A percentile compares a stretch with the other conserved stretches of the same genome.
Evolutionary conservation across 2,888 invertebrate species (phyloP).

Genomic region (Dione vanillae): DNA sequence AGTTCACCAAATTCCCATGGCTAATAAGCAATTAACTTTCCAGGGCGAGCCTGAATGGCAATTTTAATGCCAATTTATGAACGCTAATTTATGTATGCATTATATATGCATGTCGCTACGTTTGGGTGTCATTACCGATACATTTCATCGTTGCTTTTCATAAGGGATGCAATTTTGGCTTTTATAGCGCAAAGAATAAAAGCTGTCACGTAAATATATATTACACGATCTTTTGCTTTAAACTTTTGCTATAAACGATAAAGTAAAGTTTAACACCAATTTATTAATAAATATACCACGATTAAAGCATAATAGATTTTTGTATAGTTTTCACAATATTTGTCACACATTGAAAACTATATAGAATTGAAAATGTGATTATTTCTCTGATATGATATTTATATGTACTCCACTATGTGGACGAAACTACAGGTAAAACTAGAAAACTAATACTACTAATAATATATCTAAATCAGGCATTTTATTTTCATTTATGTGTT

Average conservation of each 20-base stretch:
- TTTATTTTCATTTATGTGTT: too few species aligned
- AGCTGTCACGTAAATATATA: constrained; percentile 7
- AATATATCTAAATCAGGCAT: too few species aligned
- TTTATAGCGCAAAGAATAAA: constrained; percentile 13
- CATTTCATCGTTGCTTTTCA: neutral
- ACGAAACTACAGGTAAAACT: too few species aligned
- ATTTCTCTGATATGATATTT: too few species aligned
- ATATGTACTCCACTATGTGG: too few species aligned
- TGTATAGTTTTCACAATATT: too few species aligned
- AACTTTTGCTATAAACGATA: constrained; percentile 25
- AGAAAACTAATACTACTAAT: too few species aligned
- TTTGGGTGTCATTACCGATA: constrained; percentile 31
- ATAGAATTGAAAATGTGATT: too few species aligned
- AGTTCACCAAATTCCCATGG: constrained; percentile 28
- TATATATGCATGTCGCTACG: constrained; percentile 35
- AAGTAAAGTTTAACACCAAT: constrained; percentile 21
- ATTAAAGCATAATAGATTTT: too few species aligned
- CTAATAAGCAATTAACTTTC: constrained; percentile 40
- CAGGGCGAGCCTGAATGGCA: constrained; percentile 19
- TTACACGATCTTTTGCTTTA: constrained; percentile 10
- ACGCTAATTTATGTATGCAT: constrained; percentile 37
- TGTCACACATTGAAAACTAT: too few species aligned
- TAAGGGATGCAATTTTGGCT: constrained; percentile 5
- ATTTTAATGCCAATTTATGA: constrained; percentile 41
- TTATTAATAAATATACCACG: constrained; percentile 27